Conservation (phyloP, 1,140 invertebrate species). For the Lepeophtheirus salmonis region DNA sequence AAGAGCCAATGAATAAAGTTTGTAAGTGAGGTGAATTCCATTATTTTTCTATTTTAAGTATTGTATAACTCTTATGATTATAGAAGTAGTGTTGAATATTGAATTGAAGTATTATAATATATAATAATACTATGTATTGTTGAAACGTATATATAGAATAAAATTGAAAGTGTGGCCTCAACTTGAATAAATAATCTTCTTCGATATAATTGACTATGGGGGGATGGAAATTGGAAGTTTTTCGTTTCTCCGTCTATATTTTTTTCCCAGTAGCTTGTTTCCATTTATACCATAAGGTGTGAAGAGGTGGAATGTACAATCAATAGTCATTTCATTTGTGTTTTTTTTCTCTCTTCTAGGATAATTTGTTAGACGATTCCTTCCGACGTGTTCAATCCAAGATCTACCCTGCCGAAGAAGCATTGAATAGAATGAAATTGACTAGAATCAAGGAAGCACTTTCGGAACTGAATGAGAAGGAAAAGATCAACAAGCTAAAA, state of each 20-base stretch:
- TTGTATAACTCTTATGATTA: too few species aligned
- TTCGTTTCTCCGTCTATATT: neutral
- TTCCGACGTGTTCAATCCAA: neutral
- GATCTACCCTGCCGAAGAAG: neutral
- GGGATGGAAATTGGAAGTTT: neutral
- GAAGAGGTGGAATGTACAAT: too few species aligned
- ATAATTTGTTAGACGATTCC: neutral
- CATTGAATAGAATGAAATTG: neutral
- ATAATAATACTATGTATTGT: too few species aligned
- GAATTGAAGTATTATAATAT: too few species aligned
- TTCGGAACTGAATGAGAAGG: neutral
- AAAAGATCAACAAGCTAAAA: neutral
- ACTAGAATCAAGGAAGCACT: neutral
- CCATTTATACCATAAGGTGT: neutral
- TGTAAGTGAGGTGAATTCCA: too few species aligned
- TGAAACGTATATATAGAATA: too few species aligned
- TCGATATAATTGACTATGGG: too few species aligned
- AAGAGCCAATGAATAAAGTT: too few species aligned
- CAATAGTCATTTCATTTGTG: neutral
- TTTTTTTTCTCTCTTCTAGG: neutral
- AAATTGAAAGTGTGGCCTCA: too few species aligned
- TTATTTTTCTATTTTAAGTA: too few species aligned
- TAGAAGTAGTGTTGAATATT: too few species aligned
- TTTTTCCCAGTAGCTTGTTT: neutral
- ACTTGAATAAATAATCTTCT: too few species aligned